Conservation (phyloP, 2,113 vertebrate genomes). For the Balaeniceps rex region DNA sequence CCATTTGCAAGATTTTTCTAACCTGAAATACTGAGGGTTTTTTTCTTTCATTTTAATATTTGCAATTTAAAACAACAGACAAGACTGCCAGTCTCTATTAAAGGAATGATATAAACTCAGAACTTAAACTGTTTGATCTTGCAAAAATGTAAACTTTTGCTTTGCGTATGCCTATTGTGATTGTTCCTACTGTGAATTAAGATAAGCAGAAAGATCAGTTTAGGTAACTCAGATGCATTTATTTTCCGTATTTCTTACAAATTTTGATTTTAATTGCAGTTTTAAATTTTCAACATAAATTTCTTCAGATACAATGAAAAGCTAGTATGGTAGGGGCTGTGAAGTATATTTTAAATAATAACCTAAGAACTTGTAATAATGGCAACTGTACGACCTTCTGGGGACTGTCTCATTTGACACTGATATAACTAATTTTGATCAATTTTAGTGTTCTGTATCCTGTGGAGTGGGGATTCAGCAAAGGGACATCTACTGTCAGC, state of each 20-base stretch:
- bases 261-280: background rate
- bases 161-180: background rate
- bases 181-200: background rate
- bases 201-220: background rate
- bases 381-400: background rate
- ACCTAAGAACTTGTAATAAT: background rate
- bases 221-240: background rate
- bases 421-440: background rate
- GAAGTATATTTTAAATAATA: background rate
- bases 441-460: slow-evolving; percentile 85
- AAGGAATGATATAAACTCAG: background rate
- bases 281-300: background rate
- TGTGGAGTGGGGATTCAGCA: slow-evolving; percentile 84
- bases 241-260: background rate
- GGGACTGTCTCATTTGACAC: background rate
- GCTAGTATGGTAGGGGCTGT: too few species aligned
- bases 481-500: slow-evolving; percentile 83
- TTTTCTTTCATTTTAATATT: background rate
- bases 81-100: background rate
- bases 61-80: background rate
- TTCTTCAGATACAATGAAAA: background rate
- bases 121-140: background rate
- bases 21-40: background rate
- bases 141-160: background rate
- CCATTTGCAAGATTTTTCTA: background rate